Conservation (phyloP, 2,888 invertebrate genomes). For the Coleophora deauratella region DNA sequence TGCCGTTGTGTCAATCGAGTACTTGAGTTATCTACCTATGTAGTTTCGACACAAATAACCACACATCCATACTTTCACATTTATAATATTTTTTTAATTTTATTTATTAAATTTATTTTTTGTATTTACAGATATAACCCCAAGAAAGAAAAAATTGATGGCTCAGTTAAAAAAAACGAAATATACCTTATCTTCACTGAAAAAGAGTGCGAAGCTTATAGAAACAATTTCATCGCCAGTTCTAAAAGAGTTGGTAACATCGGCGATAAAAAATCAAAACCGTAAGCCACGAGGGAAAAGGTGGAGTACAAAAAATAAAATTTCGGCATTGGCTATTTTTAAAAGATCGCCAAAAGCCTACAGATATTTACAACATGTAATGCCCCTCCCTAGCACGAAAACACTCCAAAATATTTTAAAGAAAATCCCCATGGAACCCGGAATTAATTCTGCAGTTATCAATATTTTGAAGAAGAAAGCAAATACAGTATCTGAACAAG, state of each 20-base stretch:
- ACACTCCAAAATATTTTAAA: conserved; percentile 5
- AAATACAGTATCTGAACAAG: neutral
- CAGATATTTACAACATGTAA: conserved; percentile 4
- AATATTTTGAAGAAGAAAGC: neutral
- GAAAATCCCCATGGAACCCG: conserved; percentile 2
- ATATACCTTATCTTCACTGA: neutral
- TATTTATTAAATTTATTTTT: too few relatives aligned
- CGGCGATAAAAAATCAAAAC: conserved; percentile 3
- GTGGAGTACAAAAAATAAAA: conserved; percentile 7
- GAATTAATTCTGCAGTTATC: neutral
- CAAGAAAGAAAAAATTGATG: neutral
- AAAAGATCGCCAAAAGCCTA: conserved; percentile 9
- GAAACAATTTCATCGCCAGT: neutral
- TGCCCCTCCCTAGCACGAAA: conserved; percentile 7
- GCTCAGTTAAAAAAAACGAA: neutral
- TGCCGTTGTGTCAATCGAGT: too few relatives aligned
- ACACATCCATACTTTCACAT: too few relatives aligned
- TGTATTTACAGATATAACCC: neutral
- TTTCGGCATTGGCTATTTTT: conserved; percentile 7
- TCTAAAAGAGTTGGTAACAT: neutral
- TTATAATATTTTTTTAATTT: too few relatives aligned
- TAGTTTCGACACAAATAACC: too few relatives aligned
- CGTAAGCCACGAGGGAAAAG: conserved; percentile 4
- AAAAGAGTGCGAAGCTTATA: neutral
- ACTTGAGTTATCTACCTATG: too few relatives aligned